phyloP scores from a whole-genome alignment of 2,113 vertebrate species.

The Aspidoscelis tigris region DNA sequence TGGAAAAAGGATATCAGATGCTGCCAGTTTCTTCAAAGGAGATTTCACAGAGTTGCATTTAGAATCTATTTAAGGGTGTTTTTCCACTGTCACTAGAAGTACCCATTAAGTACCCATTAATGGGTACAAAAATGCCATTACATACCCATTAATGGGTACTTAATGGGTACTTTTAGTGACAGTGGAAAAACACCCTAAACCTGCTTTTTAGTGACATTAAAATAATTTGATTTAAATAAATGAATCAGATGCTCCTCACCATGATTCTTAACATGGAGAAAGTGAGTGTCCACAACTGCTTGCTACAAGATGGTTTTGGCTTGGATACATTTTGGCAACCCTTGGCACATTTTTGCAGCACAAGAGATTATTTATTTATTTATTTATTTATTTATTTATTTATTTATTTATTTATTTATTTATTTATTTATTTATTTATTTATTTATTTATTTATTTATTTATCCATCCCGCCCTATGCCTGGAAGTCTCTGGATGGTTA shows the following conservation, averaged over 20 bases:
- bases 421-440: too few species aligned
- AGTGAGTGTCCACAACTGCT: neutral
- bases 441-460: too few species aligned
- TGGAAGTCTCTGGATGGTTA: too few species aligned
- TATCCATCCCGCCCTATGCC: too few species aligned
- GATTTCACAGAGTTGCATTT: conserved; percentile 8
- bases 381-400: too few species aligned
- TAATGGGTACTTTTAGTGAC: too few species aligned
- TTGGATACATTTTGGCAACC: neutral
- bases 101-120: too few species aligned
- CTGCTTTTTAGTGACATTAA: neutral
- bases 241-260: neutral
- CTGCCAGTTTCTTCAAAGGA: neutral
- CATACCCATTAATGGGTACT: too few species aligned
- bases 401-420: too few species aligned
- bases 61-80: neutral
- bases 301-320: neutral
- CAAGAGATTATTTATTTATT: too few species aligned
- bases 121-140: too few species aligned
- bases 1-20: conserved; percentile 8
- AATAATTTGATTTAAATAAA: neutral
- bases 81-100: neutral
- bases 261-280: neutral
- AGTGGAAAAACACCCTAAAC: neutral
- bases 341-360: neutral